These are phyloP conservation scores for Sepioteuthis lessoniana DNA, from an alignment of 2,888 invertebrate genomes.

Conservation along the genomic window DNA sequence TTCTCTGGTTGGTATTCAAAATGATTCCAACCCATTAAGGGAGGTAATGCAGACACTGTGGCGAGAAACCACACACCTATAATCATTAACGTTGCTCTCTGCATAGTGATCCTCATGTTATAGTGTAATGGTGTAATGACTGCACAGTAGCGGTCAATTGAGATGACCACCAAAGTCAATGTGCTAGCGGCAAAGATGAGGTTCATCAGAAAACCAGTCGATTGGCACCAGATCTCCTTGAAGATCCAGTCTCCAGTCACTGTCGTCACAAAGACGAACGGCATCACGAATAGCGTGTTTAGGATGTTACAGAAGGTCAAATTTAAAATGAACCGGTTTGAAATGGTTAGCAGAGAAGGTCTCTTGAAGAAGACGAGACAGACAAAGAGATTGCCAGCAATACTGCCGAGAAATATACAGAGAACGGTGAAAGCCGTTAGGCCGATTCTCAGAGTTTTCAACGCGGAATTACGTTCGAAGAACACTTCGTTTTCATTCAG, in stretches of 20 bases:
- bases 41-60: constrained; percentile 74
- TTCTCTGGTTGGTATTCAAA: constrained; percentile 67
- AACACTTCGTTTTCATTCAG: neutral
- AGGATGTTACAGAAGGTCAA: constrained; percentile 77
- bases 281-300: constrained; percentile 76
- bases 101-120: constrained; percentile 78
- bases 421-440: constrained; percentile 59
- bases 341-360: constrained; percentile 84
- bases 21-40: constrained; percentile 70
- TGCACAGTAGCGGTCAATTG: constrained; percentile 81
- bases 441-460: constrained; percentile 55
- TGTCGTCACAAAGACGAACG: constrained; percentile 74
- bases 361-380: constrained; percentile 84
- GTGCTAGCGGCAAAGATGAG: constrained; percentile 79
- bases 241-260: constrained; percentile 71
- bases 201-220: constrained; percentile 81
- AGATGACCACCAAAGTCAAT: constrained; percentile 80
- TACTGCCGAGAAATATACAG: constrained; percentile 76
- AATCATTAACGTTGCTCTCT: constrained; percentile 75
- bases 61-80: constrained; percentile 75
- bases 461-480: neutral
- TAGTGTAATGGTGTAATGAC: constrained; percentile 82
- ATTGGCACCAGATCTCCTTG: constrained; percentile 75
- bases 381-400: constrained; percentile 83
- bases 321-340: constrained; percentile 82